These are phyloP conservation scores for Thalassoma bifasciatum DNA, from an alignment of 2,113 vertebrate species.

Conservation along the genomic window DNA sequence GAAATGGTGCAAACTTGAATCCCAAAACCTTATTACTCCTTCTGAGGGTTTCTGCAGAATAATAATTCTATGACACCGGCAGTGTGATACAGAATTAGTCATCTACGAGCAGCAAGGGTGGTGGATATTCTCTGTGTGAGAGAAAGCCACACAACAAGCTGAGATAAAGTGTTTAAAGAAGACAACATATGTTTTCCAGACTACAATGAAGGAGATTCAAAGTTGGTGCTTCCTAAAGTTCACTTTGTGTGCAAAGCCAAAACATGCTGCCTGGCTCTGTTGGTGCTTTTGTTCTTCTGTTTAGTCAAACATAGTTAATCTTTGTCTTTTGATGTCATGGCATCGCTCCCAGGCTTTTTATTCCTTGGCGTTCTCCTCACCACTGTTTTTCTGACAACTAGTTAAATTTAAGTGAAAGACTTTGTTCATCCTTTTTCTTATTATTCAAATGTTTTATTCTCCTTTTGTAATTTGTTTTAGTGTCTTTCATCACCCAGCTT, in stretches of 20 bases:
- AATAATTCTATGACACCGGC: background rate
- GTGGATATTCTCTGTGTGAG: no score
- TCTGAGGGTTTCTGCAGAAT: background rate
- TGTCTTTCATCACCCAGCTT: background rate
- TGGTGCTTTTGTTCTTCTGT: constrained; percentile 7
- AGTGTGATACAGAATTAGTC: background rate
- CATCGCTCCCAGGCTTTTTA: constrained; percentile 11
- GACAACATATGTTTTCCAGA: background rate
- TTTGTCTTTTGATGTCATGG: constrained; percentile 26
- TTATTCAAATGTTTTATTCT: background rate
- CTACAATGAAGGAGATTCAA: background rate
- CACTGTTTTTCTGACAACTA: constrained; percentile 8
- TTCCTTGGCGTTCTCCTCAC: constrained; percentile 1
- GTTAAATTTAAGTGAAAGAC: constrained; percentile 1
- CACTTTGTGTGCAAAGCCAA: background rate
- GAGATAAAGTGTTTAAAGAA: background rate
- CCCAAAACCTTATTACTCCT: background rate
- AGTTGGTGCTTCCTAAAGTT: background rate
- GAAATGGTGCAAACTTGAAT: background rate
- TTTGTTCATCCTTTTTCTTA: constrained; percentile 17
- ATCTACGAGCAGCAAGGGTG: background rate
- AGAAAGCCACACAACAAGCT: background rate
- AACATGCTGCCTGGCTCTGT: background rate
- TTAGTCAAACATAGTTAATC: constrained; percentile 21
- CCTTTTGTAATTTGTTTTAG: background rate